Percentiles rank a stretch among this genome's conserved stretches.
Evolutionary conservation across 1,140 invertebrate genomes (phyloP).

Genomic region (Caenorhabditis tropicalis): DNA sequence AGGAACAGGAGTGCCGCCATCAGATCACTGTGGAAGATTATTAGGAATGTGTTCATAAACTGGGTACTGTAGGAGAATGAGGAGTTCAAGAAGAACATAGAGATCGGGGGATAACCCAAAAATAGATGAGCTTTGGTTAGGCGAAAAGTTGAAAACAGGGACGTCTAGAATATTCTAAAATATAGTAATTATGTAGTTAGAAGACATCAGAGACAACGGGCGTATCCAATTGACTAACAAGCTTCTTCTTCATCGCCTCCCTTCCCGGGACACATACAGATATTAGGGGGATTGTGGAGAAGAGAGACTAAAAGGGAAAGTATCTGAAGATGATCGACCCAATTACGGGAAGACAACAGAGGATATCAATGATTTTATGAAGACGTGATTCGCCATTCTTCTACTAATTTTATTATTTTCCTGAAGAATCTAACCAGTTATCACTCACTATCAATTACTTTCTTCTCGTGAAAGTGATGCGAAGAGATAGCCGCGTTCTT

Average conservation of each 20-base stretch:
- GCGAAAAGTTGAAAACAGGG: not conserved
- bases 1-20: too few relatives aligned
- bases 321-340: not conserved
- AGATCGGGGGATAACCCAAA: not conserved
- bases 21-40: too few relatives aligned
- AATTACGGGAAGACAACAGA: not conserved
- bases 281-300: not conserved
- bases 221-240: conserved; percentile 27
- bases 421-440: not conserved
- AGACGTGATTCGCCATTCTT: not conserved
- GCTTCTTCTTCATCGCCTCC: not conserved
- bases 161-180: conserved; percentile 16
- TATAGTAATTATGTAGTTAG: conserved; percentile 27
- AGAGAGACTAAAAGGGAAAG: not conserved
- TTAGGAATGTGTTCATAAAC: too few relatives aligned
- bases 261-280: not conserved
- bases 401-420: not conserved
- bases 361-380: conserved; percentile 11
- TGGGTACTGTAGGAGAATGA: too few relatives aligned
- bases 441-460: not conserved
- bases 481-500: too few relatives aligned
- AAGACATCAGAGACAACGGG: not conserved
- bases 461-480: not conserved
- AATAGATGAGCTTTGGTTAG: not conserved
- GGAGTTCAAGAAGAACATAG: not conserved